These are phyloP conservation scores for Campopleginae sp. DNA, from an alignment of 2,888 invertebrate species.

Conservation along the genomic window DNA sequence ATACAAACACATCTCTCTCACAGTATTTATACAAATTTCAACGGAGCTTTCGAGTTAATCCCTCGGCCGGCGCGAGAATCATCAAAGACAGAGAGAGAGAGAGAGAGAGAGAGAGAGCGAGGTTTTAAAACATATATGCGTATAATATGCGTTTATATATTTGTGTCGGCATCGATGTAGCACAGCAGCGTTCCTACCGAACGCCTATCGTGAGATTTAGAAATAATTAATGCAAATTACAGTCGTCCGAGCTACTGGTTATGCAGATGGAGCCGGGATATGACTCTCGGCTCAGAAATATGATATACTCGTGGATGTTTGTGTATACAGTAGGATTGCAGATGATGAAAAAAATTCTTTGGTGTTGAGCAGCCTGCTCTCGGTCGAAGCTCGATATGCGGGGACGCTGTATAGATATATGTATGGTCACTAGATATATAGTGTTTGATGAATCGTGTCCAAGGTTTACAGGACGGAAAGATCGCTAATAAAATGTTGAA, in stretches of 20 bases:
- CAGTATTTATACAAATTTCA: background rate
- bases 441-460: background rate
- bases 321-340: conserved; percentile 59
- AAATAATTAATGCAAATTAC: conserved; percentile 79
- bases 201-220: conserved; percentile 71
- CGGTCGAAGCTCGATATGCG: conserved; percentile 53
- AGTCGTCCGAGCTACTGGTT: conserved; percentile 76
- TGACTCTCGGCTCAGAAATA: conserved; percentile 61
- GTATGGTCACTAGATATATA: background rate
- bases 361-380: conserved; percentile 43
- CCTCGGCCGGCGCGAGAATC: conserved; percentile 36
- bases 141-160: conserved; percentile 28
- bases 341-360: conserved; percentile 51
- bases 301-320: conserved; percentile 55
- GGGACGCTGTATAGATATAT: conserved; percentile 37
- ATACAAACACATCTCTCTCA: conserved; percentile 2
- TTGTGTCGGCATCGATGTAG: conserved; percentile 55
- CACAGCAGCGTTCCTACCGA: conserved; percentile 56
- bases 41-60: conserved; percentile 54
- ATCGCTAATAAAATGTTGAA: background rate
- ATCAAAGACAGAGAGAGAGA: background rate
- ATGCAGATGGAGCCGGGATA: conserved; percentile 71
- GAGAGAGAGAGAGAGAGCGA: conserved; percentile 12
- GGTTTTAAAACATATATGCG: conserved; percentile 18
- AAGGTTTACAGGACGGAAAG: background rate